These are phyloP conservation scores for Meteorus colon DNA, from an alignment of 2,888 invertebrate genomes.

Conservation along the genomic window DNA sequence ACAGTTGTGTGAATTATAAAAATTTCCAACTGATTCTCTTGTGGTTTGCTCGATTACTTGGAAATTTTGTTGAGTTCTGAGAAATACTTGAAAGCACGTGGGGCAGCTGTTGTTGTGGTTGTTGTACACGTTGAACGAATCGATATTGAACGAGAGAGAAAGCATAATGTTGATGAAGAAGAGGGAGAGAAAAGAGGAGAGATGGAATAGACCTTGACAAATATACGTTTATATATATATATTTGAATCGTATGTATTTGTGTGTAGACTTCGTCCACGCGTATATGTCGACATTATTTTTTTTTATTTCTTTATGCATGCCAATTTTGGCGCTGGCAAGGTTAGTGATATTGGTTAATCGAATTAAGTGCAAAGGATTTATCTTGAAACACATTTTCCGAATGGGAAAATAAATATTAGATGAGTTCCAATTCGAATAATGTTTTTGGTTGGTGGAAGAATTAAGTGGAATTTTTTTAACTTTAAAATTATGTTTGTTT, in stretches of 20 bases:
- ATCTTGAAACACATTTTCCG: background rate
- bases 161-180: background rate
- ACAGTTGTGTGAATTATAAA: too few species aligned
- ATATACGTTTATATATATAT: slow-evolving; percentile 18
- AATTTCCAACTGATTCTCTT: background rate
- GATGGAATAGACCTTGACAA: slow-evolving; percentile 28
- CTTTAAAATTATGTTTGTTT: too few species aligned
- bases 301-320: slow-evolving; percentile 16
- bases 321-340: slow-evolving; percentile 19
- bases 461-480: too few species aligned
- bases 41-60: background rate
- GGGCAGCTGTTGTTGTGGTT: slow-evolving; percentile 30
- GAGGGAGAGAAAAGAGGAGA: background rate
- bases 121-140: slow-evolving; percentile 16
- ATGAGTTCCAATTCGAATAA: too few species aligned
- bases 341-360: slow-evolving; percentile 14
- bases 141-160: slow-evolving; percentile 8
- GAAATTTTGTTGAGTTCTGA: slow-evolving; percentile 25
- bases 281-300: slow-evolving; percentile 25
- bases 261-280: slow-evolving; percentile 1
- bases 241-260: too few species aligned
- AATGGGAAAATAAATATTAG: too few species aligned
- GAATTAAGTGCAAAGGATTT: background rate
- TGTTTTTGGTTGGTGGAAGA: too few species aligned
- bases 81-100: slow-evolving; percentile 30